phyloP scores from a whole-genome alignment of 2,113 vertebrate genomes.

The Hippocampus barbouri region DNA sequence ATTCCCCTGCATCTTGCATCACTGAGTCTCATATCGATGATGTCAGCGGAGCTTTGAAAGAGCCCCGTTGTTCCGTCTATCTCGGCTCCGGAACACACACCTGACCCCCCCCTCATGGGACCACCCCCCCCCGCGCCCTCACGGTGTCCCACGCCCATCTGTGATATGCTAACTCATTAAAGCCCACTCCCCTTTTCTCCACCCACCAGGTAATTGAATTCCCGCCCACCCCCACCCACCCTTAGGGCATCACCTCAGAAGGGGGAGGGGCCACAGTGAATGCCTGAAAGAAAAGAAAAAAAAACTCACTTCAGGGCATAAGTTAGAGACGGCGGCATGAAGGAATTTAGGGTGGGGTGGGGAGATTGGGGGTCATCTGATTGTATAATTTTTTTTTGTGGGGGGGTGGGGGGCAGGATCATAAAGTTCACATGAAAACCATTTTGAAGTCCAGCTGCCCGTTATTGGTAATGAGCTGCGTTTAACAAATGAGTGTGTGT shows the following conservation, averaged over 20 bases:
- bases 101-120: background rate
- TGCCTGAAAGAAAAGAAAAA: background rate
- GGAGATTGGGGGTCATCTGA: slow-evolving; percentile 9
- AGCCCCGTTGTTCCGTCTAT: slow-evolving; percentile 40
- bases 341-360: background rate
- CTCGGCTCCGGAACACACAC: background rate
- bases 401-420: background rate
- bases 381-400: slow-evolving; percentile 5
- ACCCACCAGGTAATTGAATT: slow-evolving; percentile 56
- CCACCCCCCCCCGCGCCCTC: background rate
- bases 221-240: slow-evolving; percentile 20
- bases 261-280: slow-evolving; percentile 28
- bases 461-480: slow-evolving; percentile 25
- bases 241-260: slow-evolving; percentile 15
- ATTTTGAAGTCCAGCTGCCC: background rate
- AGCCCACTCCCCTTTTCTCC: slow-evolving; percentile 33
- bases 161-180: slow-evolving; percentile 55
- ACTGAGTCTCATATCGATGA: slow-evolving; percentile 62
- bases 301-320: background rate
- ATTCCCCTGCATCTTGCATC: slow-evolving; percentile 44
- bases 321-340: no score
- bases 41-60: slow-evolving; percentile 61
- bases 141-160: background rate
- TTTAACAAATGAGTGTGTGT: slow-evolving; percentile 10
- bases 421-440: slow-evolving; percentile 19